Base-by-base conservation (phyloP, 1,140 invertebrate species). In the Microplitis mediator region DNA sequence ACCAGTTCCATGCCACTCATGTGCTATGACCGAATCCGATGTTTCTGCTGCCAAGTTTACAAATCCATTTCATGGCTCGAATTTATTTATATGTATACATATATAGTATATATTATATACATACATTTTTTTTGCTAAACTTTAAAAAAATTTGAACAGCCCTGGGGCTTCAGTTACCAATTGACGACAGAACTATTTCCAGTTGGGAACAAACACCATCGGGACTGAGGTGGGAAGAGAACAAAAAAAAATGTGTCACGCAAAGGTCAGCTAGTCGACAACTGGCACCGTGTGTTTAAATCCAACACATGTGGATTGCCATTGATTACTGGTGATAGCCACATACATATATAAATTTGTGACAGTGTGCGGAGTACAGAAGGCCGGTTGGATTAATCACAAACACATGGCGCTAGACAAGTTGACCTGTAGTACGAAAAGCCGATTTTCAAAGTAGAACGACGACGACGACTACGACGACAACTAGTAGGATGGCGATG, bases 301-400 rank as follows among this genome's bases (percentile, higher is more conserved):
- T 31, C 56, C 16, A 23, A 9, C 9, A 58, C 23, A 31, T 58
- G 56, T 31, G 56, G 11, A 45, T 45, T 45, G 4, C 39, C 39
- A 45, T 45, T 45, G 39, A 45, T 45, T 45, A 69, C 52, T 54
- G 32, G 35, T 60, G 52, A 58, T 60, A 35, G 36, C 51, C 51
- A 56, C 56, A 39, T 68, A 66, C 65, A 68, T 39, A 5, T 1
- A 56, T 56, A 5, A 14, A 56, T 56, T n/a, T 56, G n/a, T n/a
- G 65, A 67, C 45, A 34, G 52, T 31, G 54, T 52, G 34, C 39
- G 39, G 11, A 23, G 23, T 68, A 54, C 32, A 11, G 11, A 35
- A 36, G 58, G 45, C 68, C 50, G 68, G 39, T 50, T 58, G 58
- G 68, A 69, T 69, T 69, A 69, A 69, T 69, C 56, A 62, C 56